A percentile compares a stretch with the other conserved stretches of the same genome.
phyloP scores from a whole-genome alignment of 2,888 invertebrate genomes.

The Leptarthrus brevirostris region DNA sequence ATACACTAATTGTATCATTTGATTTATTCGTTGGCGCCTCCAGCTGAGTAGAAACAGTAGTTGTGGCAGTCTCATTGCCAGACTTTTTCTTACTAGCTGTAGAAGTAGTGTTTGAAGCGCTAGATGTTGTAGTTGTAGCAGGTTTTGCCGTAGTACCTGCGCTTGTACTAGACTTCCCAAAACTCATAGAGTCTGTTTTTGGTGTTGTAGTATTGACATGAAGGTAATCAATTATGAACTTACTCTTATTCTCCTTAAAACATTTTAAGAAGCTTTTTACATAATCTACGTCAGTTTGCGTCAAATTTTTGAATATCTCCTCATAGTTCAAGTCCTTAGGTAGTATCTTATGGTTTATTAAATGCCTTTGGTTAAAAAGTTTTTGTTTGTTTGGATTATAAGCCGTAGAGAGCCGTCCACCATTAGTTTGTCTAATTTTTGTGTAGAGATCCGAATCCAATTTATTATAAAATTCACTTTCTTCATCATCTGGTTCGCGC shows the following conservation, averaged over 20 bases:
- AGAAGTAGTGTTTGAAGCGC: not conserved
- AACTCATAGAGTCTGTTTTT: no score
- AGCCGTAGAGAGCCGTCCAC: not conserved
- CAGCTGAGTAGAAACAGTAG: no score
- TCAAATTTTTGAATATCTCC: constrained; percentile 41
- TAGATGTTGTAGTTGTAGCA: not conserved
- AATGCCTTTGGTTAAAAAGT: not conserved
- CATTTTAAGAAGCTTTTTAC: constrained; percentile 28
- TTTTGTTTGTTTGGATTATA: not conserved
- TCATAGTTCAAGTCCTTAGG: constrained; percentile 6
- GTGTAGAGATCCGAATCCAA: no score
- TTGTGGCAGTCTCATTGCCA: no score
- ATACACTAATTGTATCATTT: no score
- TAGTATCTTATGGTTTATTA: not conserved
- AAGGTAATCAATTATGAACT: constrained; percentile 18
- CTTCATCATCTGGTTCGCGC: no score
- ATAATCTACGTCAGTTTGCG: constrained; percentile 23
- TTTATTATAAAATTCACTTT: no score
- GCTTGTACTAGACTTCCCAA: no score
- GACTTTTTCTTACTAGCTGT: no score
- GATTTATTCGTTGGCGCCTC: no score
- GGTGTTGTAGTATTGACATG: no score
- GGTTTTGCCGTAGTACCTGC: not conserved
- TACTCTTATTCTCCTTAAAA: constrained; percentile 34
- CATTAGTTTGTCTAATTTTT: no score